Conservation (phyloP, 2,113 vertebrate species). For the Heptranchias perlo region DNA sequence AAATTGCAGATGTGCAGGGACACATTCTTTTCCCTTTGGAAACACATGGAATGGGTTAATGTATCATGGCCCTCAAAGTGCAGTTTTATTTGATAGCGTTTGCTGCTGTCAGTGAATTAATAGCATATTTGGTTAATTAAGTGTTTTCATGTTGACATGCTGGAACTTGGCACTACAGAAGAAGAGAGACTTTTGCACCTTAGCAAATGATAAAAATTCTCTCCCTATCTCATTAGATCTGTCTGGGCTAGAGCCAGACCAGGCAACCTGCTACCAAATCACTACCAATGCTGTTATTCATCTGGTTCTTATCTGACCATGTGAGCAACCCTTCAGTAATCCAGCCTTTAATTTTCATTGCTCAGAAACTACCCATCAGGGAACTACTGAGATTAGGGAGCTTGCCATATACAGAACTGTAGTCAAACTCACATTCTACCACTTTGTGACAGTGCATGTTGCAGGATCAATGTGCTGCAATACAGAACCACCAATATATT, state of each 20-base stretch:
- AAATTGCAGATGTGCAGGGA: neutral
- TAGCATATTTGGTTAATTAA: neutral
- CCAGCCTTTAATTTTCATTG: neutral
- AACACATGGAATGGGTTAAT: neutral
- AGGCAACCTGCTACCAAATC: neutral
- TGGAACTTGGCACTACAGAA: neutral
- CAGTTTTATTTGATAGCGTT: neutral
- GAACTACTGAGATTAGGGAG: neutral
- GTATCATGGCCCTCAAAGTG: neutral
- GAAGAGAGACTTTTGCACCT: neutral
- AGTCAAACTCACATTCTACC: no score
- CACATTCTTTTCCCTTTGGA: neutral
- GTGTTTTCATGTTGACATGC: neutral
- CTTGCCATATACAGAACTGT: no score
- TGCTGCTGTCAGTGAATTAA: neutral
- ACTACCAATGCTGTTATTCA: neutral
- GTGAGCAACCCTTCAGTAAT: neutral
- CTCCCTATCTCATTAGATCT: neutral
- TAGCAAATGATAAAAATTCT: neutral
- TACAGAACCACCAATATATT: neutral
- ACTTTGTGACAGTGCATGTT: neutral
- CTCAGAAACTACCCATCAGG: neutral
- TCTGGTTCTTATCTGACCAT: neutral
- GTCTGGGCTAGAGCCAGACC: neutral
- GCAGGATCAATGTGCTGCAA: neutral